These are phyloP conservation scores for Dinoponera quadriceps DNA, from an alignment of 1,140 invertebrate genomes.

Conservation along the genomic window DNA sequence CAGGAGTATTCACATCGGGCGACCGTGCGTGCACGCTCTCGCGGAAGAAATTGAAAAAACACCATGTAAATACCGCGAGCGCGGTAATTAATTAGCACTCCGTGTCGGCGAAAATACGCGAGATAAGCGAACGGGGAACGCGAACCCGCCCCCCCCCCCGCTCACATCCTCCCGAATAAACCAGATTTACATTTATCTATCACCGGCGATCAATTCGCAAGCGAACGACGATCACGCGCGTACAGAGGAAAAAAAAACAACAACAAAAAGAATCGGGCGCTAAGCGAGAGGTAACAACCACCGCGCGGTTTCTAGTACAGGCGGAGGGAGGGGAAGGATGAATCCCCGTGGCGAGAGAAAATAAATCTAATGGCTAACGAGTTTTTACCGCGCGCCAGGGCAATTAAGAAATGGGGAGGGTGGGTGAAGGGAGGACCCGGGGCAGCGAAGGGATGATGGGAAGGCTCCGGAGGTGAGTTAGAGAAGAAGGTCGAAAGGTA, in stretches of 20 bases:
- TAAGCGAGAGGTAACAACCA: constrained; percentile 36
- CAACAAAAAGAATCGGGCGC: constrained; percentile 1
- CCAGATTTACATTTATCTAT: constrained; percentile 56
- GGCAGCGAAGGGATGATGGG: constrained; percentile 28
- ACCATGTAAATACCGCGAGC: constrained; percentile 43
- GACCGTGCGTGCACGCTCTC: constrained; percentile 5
- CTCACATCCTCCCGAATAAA: neutral
- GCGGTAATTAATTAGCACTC: constrained; percentile 52
- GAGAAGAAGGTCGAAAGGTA: constrained; percentile 68
- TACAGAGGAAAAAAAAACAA: constrained; percentile 20
- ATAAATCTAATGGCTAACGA: constrained; percentile 83
- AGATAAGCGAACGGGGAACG: constrained; percentile 30
- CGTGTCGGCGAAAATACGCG: constrained; percentile 46
- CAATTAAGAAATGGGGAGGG: constrained; percentile 80
- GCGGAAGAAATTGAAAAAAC: constrained; percentile 28
- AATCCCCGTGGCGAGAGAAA: constrained; percentile 73
- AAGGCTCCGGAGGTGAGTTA: constrained; percentile 64
- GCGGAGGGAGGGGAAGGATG: constrained; percentile 42
- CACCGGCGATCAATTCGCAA: constrained; percentile 37
- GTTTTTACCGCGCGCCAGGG: constrained; percentile 81
- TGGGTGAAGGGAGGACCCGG: constrained; percentile 41
- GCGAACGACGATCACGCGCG: constrained; percentile 17
- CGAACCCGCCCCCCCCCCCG: neutral
- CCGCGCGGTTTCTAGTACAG: constrained; percentile 59
- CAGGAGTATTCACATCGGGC: constrained; percentile 46